These are phyloP conservation scores for Lagocephalus sceleratus DNA, from an alignment of 2,797 vertebrate genomes.

Conservation along the genomic window DNA sequence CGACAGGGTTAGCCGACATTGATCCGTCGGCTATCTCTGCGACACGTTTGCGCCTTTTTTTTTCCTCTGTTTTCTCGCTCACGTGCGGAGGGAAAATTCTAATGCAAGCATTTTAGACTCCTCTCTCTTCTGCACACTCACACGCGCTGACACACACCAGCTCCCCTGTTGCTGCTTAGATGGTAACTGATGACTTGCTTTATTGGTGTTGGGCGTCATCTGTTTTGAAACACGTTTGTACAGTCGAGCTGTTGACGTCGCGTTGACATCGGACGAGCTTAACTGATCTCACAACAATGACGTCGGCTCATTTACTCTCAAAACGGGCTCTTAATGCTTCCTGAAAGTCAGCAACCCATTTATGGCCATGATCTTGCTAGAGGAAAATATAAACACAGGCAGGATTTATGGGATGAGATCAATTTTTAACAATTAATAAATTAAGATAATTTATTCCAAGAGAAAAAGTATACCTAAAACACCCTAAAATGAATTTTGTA, in stretches of 20 bases:
- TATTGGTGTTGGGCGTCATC: constrained; percentile 61
- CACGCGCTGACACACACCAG: constrained; percentile 48
- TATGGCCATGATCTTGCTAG: constrained; percentile 43
- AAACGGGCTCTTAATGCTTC: constrained; percentile 37
- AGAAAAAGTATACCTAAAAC: no score
- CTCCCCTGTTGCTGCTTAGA: constrained; percentile 44
- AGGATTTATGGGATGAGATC: constrained; percentile 6
- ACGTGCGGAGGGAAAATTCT: constrained; percentile 49
- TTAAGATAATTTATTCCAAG: no score
- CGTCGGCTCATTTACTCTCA: constrained; percentile 71
- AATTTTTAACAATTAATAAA: constrained; percentile 8
- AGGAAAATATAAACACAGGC: constrained; percentile 42
- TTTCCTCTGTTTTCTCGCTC: constrained; percentile 4
- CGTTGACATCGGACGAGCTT: constrained; percentile 64
- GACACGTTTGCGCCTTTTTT: constrained; percentile 41
- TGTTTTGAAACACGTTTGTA: constrained; percentile 70
- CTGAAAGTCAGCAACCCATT: constrained; percentile 41
- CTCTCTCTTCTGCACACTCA: constrained; percentile 50
- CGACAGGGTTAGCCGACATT: constrained; percentile 46
- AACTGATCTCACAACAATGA: constrained; percentile 71
- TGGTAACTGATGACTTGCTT: constrained; percentile 65
- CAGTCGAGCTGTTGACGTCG: constrained; percentile 34
- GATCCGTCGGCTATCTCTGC: constrained; percentile 46
- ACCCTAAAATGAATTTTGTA: no score
- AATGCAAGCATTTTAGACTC: constrained; percentile 67